Evolutionary conservation across 1,140 invertebrate genomes (phyloP).

Genomic region (Aphaenogaster floridana): DNA sequence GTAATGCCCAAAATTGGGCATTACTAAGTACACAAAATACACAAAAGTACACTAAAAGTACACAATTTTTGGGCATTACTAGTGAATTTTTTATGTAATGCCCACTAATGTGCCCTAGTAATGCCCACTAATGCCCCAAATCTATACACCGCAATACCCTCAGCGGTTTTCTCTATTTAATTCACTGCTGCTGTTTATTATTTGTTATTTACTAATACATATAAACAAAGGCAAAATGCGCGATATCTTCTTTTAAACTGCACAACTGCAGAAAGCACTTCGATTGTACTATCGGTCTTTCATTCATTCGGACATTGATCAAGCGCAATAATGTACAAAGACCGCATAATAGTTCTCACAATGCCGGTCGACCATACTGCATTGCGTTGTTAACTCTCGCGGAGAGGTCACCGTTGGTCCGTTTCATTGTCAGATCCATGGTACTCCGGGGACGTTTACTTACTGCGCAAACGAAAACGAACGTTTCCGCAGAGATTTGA

Average conservation of each 20-base stretch:
- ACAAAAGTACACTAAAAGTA: too few relatives aligned
- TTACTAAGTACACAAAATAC: too few relatives aligned
- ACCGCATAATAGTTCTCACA: conserved; percentile 32
- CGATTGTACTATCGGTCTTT: conserved; percentile 23
- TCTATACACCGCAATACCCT: too few relatives aligned
- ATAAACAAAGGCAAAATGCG: neutral
- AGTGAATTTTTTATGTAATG: too few relatives aligned
- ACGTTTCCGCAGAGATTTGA: conserved; percentile 16
- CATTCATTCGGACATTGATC: conserved; percentile 36
- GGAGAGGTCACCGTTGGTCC: conserved; percentile 49
- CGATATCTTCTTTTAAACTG: neutral
- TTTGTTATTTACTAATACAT: neutral
- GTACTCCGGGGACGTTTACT: conserved; percentile 63
- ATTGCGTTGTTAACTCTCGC: conserved; percentile 63
- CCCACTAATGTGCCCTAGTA: too few relatives aligned
- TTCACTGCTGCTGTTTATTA: neutral
- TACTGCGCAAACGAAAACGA: conserved; percentile 59
- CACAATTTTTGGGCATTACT: too few relatives aligned
- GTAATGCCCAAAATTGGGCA: too few relatives aligned
- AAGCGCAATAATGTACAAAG: conserved; percentile 49
- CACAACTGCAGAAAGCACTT: neutral
- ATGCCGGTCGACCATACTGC: conserved; percentile 45
- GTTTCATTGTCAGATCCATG: conserved; percentile 31
- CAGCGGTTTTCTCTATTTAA: too few relatives aligned
- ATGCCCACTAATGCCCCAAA: too few relatives aligned